These are phyloP conservation scores for Epicauta chinensis DNA, from an alignment of 1,140 invertebrate genomes.

Conservation along the genomic window DNA sequence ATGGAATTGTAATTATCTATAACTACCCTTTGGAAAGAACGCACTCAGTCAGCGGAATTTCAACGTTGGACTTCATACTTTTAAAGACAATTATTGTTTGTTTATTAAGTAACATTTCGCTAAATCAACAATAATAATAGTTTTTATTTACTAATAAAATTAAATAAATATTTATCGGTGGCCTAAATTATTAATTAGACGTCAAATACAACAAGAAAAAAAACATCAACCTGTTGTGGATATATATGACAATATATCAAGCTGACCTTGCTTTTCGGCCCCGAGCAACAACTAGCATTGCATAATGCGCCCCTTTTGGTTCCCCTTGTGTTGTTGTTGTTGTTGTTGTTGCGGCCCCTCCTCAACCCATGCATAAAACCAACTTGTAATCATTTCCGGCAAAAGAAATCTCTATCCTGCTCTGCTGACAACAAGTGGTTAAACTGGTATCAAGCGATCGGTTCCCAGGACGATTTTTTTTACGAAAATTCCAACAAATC, in stretches of 20 bases:
- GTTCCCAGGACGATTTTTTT: background rate
- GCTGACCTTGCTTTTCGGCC: constrained; percentile 27
- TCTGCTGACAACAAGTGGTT: constrained; percentile 16
- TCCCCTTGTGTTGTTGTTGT: constrained; percentile 8
- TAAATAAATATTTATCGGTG: too few species aligned
- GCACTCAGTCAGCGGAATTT: too few species aligned
- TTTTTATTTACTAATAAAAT: too few species aligned
- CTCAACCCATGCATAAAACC: constrained; percentile 23
- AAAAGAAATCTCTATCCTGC: constrained; percentile 16
- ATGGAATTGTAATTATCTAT: too few species aligned
- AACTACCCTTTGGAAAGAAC: too few species aligned
- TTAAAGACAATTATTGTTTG: too few species aligned
- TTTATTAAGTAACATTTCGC: too few species aligned
- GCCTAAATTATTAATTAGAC: too few species aligned
- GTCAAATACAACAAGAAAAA: too few species aligned
- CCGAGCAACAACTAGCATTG: constrained; percentile 16
- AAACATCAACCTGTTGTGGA: constrained; percentile 14
- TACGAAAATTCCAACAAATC: too few species aligned
- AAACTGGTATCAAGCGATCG: constrained; percentile 1
- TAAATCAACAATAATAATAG: too few species aligned
- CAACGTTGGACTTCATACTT: too few species aligned
- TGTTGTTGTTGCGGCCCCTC: background rate
- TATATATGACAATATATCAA: background rate
- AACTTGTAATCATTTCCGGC: constrained; percentile 24
- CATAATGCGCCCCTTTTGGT: constrained; percentile 24